These are phyloP conservation scores for Donacobius atricapilla DNA, from an alignment of 2,113 vertebrate genomes.

Conservation along the genomic window DNA sequence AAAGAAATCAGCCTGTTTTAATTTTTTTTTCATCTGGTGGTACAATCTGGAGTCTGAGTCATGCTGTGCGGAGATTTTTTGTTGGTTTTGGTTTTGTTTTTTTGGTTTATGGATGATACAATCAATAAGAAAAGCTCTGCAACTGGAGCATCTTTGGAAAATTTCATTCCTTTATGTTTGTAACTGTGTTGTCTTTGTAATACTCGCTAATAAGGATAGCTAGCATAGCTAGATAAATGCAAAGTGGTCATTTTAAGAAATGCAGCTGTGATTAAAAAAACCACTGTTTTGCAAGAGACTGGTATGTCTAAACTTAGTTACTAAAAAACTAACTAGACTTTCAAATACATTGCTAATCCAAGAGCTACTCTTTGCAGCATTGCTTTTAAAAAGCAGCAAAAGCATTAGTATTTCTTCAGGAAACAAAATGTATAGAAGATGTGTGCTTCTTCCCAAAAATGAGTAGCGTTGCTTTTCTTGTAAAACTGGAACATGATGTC, in stretches of 20 bases:
- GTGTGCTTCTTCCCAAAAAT: neutral
- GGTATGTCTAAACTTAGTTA: neutral
- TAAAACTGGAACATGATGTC: neutral
- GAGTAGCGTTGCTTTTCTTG: neutral
- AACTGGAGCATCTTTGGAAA: neutral
- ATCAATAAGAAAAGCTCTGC: neutral
- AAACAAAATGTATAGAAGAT: neutral
- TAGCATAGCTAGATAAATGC: neutral
- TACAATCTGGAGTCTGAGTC: slow-evolving; percentile 24
- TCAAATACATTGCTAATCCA: neutral
- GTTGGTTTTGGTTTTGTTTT: neutral
- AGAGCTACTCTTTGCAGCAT: neutral
- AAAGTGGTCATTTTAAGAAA: neutral
- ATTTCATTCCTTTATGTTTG: neutral
- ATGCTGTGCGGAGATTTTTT: neutral
- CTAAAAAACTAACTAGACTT: neutral
- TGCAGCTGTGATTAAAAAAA: neutral
- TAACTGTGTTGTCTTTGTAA: neutral
- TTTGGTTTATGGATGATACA: neutral
- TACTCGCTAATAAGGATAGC: neutral
- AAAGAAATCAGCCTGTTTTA: neutral
- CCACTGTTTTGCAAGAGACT: neutral
- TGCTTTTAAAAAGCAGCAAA: neutral
- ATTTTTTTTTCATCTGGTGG: neutral
- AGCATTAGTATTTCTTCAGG: neutral